phyloP scores from a whole-genome alignment of 2,113 vertebrate species.

The Trematomus loennbergii region DNA sequence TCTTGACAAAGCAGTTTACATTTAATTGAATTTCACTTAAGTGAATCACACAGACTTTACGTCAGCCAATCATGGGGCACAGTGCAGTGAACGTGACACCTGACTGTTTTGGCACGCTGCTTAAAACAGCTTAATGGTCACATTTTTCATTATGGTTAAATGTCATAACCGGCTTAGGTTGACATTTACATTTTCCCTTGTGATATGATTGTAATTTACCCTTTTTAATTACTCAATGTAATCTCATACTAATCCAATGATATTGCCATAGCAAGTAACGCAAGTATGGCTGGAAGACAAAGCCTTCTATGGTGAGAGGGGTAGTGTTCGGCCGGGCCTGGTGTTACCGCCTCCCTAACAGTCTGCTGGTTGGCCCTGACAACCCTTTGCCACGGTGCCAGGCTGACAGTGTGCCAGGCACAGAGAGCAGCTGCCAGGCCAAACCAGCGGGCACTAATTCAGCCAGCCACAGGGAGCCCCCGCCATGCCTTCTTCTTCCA shows the following conservation, averaged over 20 bases:
- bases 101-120: conserved; percentile 9
- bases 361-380: conserved; percentile 75
- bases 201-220: conserved; percentile 51
- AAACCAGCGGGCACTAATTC: conserved; percentile 81
- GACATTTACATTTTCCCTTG: conserved; percentile 45
- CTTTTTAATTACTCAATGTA: conserved; percentile 71
- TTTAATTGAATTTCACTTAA: conserved; percentile 30
- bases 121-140: conserved; percentile 21
- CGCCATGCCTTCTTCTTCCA: conserved; percentile 49
- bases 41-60: conserved; percentile 32
- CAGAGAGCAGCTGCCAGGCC: conserved; percentile 77
- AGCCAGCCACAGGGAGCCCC: conserved; percentile 75
- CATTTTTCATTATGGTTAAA: conserved; percentile 65
- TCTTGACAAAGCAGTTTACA: conserved; percentile 49
- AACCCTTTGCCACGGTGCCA: conserved; percentile 66
- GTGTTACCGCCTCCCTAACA: conserved; percentile 46
- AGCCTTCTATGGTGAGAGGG: conserved; percentile 58
- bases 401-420: conserved; percentile 75
- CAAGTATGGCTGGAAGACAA: conserved; percentile 64
- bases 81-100: conserved; percentile 18
- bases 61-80: background rate
- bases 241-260: conserved; percentile 73
- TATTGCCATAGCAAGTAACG: conserved; percentile 62
- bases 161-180: conserved; percentile 50
- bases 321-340: conserved; percentile 60